These are phyloP conservation scores for Hyles lineata DNA, from an alignment of 2,888 invertebrate genomes.

Conservation along the genomic window DNA sequence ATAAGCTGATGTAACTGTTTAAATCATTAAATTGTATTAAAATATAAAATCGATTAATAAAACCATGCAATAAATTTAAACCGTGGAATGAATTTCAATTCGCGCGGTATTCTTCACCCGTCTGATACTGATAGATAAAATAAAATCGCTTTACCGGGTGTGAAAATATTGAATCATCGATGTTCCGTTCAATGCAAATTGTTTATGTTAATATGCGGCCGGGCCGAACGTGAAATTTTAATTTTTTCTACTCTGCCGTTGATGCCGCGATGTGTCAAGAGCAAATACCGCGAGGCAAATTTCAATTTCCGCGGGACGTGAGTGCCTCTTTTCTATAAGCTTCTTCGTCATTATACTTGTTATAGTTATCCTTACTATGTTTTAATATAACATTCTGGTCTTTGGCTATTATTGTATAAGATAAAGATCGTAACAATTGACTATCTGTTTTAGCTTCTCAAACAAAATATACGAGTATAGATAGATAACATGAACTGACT, in stretches of 20 bases:
- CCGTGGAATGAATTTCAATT: background rate
- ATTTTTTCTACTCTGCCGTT: slow-evolving; percentile 58
- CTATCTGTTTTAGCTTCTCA: too few relatives aligned
- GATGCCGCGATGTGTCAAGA: background rate
- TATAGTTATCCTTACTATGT: background rate
- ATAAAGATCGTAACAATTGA: too few relatives aligned
- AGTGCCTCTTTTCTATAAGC: background rate
- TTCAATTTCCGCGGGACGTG: background rate
- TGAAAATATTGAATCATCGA: slow-evolving; percentile 66
- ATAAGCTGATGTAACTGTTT: background rate
- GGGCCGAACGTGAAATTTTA: slow-evolving; percentile 67
- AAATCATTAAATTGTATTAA: background rate
- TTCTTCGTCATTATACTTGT: background rate
- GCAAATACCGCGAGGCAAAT: background rate
- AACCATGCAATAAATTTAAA: background rate
- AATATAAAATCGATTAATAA: background rate
- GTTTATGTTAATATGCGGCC: slow-evolving; percentile 69
- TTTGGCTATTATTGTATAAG: too few relatives aligned
- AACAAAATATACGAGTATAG: too few relatives aligned
- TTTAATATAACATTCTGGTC: too few relatives aligned
- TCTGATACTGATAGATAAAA: slow-evolving; percentile 44
- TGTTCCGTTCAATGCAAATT: slow-evolving; percentile 69
- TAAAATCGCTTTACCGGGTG: slow-evolving; percentile 41
- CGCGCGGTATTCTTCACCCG: slow-evolving; percentile 34
- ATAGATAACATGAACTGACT: too few relatives aligned